These are phyloP conservation scores for Cheilosia grossa DNA, from an alignment of 2,888 invertebrate species.

Conservation along the genomic window DNA sequence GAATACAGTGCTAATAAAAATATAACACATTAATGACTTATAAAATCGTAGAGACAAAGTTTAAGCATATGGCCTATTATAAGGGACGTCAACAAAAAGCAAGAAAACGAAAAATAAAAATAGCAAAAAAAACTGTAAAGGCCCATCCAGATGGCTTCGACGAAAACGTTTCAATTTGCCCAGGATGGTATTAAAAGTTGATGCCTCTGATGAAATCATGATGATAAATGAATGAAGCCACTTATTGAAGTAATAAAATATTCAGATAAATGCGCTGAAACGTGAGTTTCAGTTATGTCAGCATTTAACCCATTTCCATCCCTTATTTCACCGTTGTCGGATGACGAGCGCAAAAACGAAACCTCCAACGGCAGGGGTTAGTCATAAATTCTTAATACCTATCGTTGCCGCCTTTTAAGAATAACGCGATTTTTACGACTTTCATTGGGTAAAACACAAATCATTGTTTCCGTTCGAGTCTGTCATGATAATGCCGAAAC, in stretches of 20 bases:
- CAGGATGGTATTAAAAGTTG: constrained; percentile 26
- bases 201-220: constrained; percentile 65
- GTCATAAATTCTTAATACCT: constrained; percentile 70
- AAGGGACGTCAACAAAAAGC: constrained; percentile 12
- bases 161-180: constrained; percentile 34
- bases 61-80: constrained; percentile 39
- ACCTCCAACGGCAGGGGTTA: constrained; percentile 5
- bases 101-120: too few relatives aligned
- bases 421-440: constrained; percentile 58
- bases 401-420: constrained; percentile 64
- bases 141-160: constrained; percentile 40
- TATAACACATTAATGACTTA: constrained; percentile 33
- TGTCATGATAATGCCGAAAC: not conserved
- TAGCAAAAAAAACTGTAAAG: constrained; percentile 5
- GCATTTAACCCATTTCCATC: constrained; percentile 69
- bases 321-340: constrained; percentile 4
- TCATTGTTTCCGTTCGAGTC: constrained; percentile 27
- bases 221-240: constrained; percentile 71
- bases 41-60: constrained; percentile 27
- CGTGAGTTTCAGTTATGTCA: constrained; percentile 69
- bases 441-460: constrained; percentile 47
- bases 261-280: constrained; percentile 70
- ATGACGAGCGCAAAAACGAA: constrained; percentile 34
- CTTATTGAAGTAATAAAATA: constrained; percentile 74
- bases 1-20: not conserved